Base-by-base conservation (phyloP, 2,888 invertebrate species). In the Linnaemya tessellans region DNA sequence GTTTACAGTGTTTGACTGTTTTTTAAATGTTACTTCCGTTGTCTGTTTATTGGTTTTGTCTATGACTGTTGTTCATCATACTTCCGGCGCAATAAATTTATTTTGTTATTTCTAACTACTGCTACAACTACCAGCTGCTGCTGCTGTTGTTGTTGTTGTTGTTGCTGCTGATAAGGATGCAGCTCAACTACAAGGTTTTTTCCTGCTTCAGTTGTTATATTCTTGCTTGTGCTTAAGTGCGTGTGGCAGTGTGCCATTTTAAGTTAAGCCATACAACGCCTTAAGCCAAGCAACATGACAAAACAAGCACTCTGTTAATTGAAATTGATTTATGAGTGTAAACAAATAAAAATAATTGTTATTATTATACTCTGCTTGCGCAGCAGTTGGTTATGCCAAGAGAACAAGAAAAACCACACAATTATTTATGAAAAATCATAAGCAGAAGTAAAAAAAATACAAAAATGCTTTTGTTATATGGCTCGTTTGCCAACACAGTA, bases 241-340 rank as follows among this genome's bases (percentile, higher is more conserved):
- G 30, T 18, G 22, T 41, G 54, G 35, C 46, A 18, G 46, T 64
- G 54, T 71, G 30, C 22, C 58, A 49, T 51, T 77, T 46, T 0
- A 46, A 64, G 64, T 71, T 71, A 62, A 75, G 54, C 38, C 41
- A 30, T 18, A 74, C 49, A 58, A 60, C 41, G 80, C 80, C 80
- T 70, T 84, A 77, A 80, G 75, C 71, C 38, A 70, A 25, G 41
- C 71, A 71, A 84, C 84, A 84, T 80, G 75, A 73, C 68, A 38
- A 67, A 80, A 80, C 84, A 77, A 80, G 77, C 84, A 77, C 73
- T 84, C 71, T 60, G 41, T 67, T 84, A 80, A 84, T 84, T 84
- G 84, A 84, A 84, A 84, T 84, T 84, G 80, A 80, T 84, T 80
- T 77, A 84, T 84, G 71, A 71, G 80, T 80, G 77, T 73, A 80